phyloP scores from a whole-genome alignment of 2,797 vertebrate species.

The Yasuhikotakia modesta region DNA sequence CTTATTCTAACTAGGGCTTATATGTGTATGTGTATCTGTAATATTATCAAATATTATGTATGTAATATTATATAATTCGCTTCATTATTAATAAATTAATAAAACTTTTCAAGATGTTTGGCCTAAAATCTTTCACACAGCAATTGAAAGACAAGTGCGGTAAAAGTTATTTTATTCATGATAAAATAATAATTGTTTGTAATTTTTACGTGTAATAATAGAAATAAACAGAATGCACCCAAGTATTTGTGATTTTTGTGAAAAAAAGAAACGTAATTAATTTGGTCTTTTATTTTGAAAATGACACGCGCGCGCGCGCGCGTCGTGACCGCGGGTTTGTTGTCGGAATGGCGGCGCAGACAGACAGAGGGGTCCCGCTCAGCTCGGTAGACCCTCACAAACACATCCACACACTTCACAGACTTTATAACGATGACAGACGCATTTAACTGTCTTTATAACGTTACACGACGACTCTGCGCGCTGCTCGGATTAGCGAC shows the following conservation, averaged over 20 bases:
- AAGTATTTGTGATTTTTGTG: too few relatives aligned
- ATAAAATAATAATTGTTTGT: not conserved
- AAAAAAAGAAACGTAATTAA: too few relatives aligned
- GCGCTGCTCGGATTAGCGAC: not conserved
- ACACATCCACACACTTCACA: not conserved
- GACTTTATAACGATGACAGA: too few relatives aligned
- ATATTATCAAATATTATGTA: too few relatives aligned
- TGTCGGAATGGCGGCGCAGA: constrained; percentile 50
- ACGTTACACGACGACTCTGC: not conserved
- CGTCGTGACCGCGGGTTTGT: not conserved
- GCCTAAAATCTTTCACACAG: not conserved
- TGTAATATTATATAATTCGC: not conserved
- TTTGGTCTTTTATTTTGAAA: constrained; percentile 21
- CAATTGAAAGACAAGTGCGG: not conserved
- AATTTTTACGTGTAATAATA: too few relatives aligned
- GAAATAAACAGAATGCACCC: too few relatives aligned
- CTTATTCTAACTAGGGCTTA: not conserved
- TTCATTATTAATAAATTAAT: not conserved
- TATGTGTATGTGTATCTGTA: not conserved
- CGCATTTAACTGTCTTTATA: too few relatives aligned
- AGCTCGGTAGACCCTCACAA: constrained; percentile 66
- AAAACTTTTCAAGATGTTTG: not conserved
- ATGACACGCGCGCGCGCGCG: not conserved
- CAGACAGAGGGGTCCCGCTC: constrained; percentile 64
- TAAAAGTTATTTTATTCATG: not conserved